Conservation (phyloP, 2,797 vertebrate species). For the Bradypus variegatus region DNA sequence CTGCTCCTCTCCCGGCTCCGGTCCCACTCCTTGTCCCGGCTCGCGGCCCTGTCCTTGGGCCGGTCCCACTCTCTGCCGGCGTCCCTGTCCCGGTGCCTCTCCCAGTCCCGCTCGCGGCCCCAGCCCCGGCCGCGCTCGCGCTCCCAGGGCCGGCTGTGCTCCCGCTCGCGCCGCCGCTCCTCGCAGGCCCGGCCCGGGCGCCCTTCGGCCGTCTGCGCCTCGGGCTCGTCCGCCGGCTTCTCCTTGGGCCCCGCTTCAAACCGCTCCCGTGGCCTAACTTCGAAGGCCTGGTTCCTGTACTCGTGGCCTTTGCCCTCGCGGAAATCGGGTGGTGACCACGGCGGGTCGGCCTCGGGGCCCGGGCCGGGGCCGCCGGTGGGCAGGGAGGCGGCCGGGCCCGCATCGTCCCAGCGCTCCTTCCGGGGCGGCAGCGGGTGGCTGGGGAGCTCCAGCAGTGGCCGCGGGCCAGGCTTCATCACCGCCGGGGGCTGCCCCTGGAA, state of each 20-base stretch:
- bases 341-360: slow-evolving; percentile 77
- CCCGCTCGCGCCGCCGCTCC: slow-evolving; percentile 85
- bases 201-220: slow-evolving; percentile 76
- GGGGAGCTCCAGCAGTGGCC: slow-evolving; percentile 86
- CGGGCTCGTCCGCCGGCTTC: slow-evolving; percentile 69
- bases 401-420: slow-evolving; percentile 77
- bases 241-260: slow-evolving; percentile 84
- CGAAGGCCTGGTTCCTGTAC: slow-evolving; percentile 72
- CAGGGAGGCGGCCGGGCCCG: slow-evolving; percentile 62
- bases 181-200: slow-evolving; percentile 81
- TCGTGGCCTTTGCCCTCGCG: slow-evolving; percentile 82
- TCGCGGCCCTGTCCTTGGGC: slow-evolving; percentile 73
- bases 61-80: slow-evolving; percentile 76
- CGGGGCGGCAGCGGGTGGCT: slow-evolving; percentile 78
- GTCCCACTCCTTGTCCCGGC: slow-evolving; percentile 73
- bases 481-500: slow-evolving; percentile 74
- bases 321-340: slow-evolving; percentile 79
- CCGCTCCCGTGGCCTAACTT: slow-evolving; percentile 80
- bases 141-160: slow-evolving; percentile 78
- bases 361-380: slow-evolving; percentile 69
- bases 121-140: slow-evolving; percentile 72
- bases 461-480: slow-evolving; percentile 73
- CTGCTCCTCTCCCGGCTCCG: slow-evolving; percentile 67
- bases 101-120: slow-evolving; percentile 44
- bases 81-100: slow-evolving; percentile 75